phyloP scores from a whole-genome alignment of 2,797 vertebrate genomes.

The Champsocephalus esox region DNA sequence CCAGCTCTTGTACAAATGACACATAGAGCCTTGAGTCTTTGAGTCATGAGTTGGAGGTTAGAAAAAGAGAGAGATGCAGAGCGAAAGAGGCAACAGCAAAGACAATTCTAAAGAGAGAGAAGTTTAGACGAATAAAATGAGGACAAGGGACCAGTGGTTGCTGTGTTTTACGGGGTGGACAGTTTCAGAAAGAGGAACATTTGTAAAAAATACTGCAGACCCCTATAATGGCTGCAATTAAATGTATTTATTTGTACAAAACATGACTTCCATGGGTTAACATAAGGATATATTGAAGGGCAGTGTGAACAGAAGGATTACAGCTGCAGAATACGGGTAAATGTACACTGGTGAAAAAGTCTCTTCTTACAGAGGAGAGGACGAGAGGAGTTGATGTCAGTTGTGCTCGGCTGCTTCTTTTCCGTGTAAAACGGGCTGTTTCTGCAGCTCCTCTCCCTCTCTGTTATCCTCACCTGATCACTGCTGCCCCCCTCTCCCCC shows the following conservation, averaged over 20 bases:
- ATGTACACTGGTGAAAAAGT: conserved; percentile 18
- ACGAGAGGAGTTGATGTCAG: conserved; percentile 57
- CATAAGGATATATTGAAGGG: not conserved
- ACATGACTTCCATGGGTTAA: not conserved
- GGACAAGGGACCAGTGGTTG: not conserved
- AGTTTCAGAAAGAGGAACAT: no score
- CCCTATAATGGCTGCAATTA: not conserved
- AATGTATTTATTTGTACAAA: not conserved
- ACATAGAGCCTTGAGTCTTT: not conserved
- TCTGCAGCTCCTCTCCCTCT: conserved; percentile 71
- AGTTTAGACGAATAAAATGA: conserved; percentile 1
- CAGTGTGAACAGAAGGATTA: conserved; percentile 9
- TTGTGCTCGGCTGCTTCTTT: conserved; percentile 69
- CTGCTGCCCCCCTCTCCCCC: conserved; percentile 46
- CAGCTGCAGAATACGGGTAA: not conserved
- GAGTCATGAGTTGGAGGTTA: not conserved
- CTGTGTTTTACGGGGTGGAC: no score
- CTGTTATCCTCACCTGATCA: conserved; percentile 67
- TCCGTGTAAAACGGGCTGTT: conserved; percentile 71
- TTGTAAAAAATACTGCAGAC: no score
- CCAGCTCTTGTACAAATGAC: no score
- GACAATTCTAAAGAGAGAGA: not conserved
- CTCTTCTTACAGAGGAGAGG: conserved; percentile 9
- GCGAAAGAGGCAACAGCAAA: not conserved
- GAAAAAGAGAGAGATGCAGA: not conserved